These are phyloP conservation scores for Acipenser transmontanus DNA, from an alignment of 2,797 vertebrate genomes.

Conservation along the genomic window DNA sequence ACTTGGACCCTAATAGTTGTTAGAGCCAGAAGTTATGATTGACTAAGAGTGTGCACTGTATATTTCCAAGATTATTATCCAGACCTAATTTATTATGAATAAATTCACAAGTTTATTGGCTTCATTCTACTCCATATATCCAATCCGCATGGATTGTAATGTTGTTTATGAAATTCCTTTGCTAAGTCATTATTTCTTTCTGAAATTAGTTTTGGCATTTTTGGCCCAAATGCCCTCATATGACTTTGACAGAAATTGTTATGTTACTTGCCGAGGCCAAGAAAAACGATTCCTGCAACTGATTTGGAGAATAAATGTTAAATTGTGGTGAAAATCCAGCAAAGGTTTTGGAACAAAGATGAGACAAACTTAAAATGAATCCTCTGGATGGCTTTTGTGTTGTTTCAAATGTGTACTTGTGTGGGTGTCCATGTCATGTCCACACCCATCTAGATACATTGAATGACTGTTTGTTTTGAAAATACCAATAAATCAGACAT, in stretches of 20 bases:
- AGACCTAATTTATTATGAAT: too few relatives aligned
- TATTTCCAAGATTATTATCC: too few relatives aligned
- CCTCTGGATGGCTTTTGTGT: conserved; percentile 13
- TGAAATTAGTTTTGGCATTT: conserved; percentile 57
- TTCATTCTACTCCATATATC: too few relatives aligned
- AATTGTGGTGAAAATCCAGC: conserved; percentile 57
- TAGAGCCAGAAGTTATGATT: too few relatives aligned
- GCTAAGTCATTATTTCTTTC: conserved; percentile 41
- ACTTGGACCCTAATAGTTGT: too few relatives aligned
- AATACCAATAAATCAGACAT: too few relatives aligned
- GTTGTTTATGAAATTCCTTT: conserved; percentile 50
- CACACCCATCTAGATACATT: conserved; percentile 28
- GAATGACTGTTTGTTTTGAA: neutral
- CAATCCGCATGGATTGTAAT: conserved; percentile 4
- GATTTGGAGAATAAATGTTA: conserved; percentile 50
- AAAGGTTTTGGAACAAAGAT: conserved; percentile 50
- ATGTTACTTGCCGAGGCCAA: conserved; percentile 45
- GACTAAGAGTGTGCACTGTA: too few relatives aligned
- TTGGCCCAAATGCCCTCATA: conserved; percentile 48
- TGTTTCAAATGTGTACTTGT: conserved; percentile 42
- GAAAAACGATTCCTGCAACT: conserved; percentile 35
- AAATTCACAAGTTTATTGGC: too few relatives aligned
- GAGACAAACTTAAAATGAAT: conserved; percentile 23
- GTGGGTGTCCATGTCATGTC: conserved; percentile 36
- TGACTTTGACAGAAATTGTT: conserved; percentile 57